Base-by-base conservation (phyloP, 1,140 invertebrate genomes). In the Pristionchus pacificus region DNA sequence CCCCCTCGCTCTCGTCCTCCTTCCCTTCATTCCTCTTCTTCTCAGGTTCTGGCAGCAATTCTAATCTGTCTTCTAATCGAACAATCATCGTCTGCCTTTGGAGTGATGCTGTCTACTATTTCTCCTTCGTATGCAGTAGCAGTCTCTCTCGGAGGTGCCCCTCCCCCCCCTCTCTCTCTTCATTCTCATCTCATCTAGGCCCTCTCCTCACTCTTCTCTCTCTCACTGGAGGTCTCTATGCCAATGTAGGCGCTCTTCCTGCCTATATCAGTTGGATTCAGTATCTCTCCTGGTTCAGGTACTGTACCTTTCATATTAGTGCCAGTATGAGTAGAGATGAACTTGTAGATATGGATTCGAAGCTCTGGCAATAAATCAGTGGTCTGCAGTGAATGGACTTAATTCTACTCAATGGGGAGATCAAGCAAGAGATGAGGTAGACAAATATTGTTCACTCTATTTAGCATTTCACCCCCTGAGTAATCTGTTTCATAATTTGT, bases 41-140 rank as follows among this genome's bases (percentile, higher is more conserved):
- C 71, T 62, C 62, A 81, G 77, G 66, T 67, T 28, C 31, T 77
- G 15, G 1, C 68, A 6, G 68, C 71, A 0, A 38, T 66, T n/a
- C n/a, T 77, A 27, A 81, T 80, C 61, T 60, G 49, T 59, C 38
- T 84, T 2, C 78, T 84, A 13, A 65, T 79, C 19, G 81, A 84
- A 69, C 81, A 83, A 73, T 79, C 77, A 1, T 69, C 82, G 6
- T 76, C 77, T n/a, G 80, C 82, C n/a, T 83, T 83, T 70, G 81
- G 81, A 59, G 70, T 84, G 27, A 83, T 84, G 78, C 58, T 83
- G 32, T 79, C 78, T 14, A 72, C 76, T 13, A 71, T 77, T 13
- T 72, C 61, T 30, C 81, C 81, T 0, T 83, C 82, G 6, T 84
- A 75, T 62, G 68, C 77, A 14, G 72, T 82, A 2, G 75, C 77